Conservation (phyloP, 2,113 vertebrate genomes). For the Solea solea region DNA sequence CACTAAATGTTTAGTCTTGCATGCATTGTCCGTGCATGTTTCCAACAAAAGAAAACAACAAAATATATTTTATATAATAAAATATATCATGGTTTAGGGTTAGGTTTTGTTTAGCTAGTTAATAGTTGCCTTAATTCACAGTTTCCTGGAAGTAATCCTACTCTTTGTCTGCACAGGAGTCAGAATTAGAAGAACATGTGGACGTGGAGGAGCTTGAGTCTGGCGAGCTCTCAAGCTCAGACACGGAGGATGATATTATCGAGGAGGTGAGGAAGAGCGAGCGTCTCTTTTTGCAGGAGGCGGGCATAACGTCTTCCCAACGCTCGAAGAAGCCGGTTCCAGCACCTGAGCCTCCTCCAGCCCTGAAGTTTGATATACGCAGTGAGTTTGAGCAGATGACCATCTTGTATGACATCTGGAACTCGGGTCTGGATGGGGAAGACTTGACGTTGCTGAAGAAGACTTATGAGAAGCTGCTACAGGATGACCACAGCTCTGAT, state of each 20-base stretch:
- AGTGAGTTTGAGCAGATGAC: constrained; percentile 97
- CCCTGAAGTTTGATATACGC: constrained; percentile 81
- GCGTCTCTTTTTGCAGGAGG: constrained; percentile 83
- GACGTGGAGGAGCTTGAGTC: constrained; percentile 85
- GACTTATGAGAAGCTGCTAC: constrained; percentile 89
- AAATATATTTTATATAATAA: no score
- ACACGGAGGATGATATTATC: constrained; percentile 79
- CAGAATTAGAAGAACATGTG: constrained; percentile 78
- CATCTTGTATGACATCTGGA: constrained; percentile 96
- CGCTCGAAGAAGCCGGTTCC: constrained; percentile 62
- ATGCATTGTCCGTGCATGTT: no score
- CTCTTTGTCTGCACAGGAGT: constrained; percentile 50
- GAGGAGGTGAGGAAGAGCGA: constrained; percentile 84
- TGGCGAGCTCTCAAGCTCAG: constrained; percentile 80
- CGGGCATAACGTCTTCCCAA: constrained; percentile 63
- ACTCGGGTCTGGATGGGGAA: constrained; percentile 88
- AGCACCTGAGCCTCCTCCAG: neutral
- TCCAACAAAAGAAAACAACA: no score
- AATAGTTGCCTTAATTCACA: no score
- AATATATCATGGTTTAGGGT: no score
- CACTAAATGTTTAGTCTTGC: no score
- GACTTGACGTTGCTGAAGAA: constrained; percentile 86
- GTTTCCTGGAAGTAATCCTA: neutral
- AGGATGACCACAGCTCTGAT: constrained; percentile 88
- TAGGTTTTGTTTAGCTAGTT: no score